Evolutionary conservation across 2,888 invertebrate species (phyloP).

Genomic region (Apocheima hispidaria): DNA sequence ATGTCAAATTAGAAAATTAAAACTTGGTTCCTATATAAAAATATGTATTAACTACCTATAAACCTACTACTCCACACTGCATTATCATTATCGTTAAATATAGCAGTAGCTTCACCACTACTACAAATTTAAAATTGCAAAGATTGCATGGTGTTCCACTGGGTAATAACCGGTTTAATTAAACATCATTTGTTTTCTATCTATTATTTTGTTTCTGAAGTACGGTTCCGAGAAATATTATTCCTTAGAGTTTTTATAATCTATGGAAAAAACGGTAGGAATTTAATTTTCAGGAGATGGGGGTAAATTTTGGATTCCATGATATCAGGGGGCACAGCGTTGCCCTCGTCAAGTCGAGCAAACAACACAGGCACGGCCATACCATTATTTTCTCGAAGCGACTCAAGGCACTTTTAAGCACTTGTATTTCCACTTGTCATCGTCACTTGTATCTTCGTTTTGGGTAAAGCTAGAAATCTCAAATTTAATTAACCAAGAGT

Average conservation of each 20-base stretch:
- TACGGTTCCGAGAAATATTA: background rate
- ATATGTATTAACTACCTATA: too few species aligned
- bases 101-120: background rate
- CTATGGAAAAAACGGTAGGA: background rate
- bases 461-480: too few species aligned
- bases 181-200: constrained; percentile 31
- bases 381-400: too few species aligned
- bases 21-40: too few species aligned
- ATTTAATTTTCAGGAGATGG: background rate
- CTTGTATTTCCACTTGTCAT: too few species aligned
- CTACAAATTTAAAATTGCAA: constrained; percentile 35
- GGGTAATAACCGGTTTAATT: constrained; percentile 44
- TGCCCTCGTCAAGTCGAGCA: too few species aligned
- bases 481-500: too few species aligned
- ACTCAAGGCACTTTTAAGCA: too few species aligned
- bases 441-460: too few species aligned
- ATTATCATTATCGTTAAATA: background rate
- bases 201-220: constrained; percentile 2
- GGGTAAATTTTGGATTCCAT: background rate
- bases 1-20: too few species aligned
- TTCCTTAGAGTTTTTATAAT: background rate
- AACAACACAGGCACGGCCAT: too few species aligned
- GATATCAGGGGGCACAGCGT: too few species aligned
- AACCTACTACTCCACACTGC: background rate
- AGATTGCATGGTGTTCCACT: constrained; percentile 30